Base-by-base conservation (phyloP, 2,113 vertebrate genomes). In the Hyaena hyaena region DNA sequence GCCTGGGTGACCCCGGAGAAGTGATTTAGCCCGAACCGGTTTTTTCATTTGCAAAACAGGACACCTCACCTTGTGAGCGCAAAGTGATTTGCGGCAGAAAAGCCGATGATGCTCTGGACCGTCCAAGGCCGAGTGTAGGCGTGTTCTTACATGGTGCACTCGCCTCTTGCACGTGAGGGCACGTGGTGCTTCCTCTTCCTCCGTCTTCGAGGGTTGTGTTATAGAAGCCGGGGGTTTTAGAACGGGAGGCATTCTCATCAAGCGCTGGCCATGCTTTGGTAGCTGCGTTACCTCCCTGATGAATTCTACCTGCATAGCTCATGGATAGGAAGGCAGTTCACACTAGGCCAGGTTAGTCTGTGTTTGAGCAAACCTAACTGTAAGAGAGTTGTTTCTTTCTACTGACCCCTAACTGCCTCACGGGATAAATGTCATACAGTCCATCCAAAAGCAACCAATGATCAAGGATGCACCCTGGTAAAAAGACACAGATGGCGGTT, bases 141-240 rank as follows among this genome's bases (percentile, higher is more conserved):
- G 33, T 0, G 1, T 45, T 63, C 45, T 10, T 81, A 33, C 21
- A 1, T 0, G 21, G 71, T 1, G 1, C 31, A 7, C 63, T 35
- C 21, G 58, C 21, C 58, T 23, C 21, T 61, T 61, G 58, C 58
- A 61, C 8, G 7, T 61, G 58, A 61, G 58, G 7, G 7, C 17
- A 61, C 17, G 58, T 24, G 58, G 58, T 0, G 8, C 58, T 24
- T 35, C 23, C 50, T 10, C 7, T 87, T 43, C 39, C n/a, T 31
- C 26, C 16, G 1, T 11, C 90, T 88, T 43, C 9, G 19, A 0
- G 0, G 16, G 61, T 0, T 15, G 88, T n/a, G 24, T 76, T 10
- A 9, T 9, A 63, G 68, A 80, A 83, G 48, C 10, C 1, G 1
- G 19, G 10, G 45, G 15, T 6, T 86, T 35, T 55, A 48, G 90